phyloP scores from a whole-genome alignment of 1,140 invertebrate species.

The Hormaphis cornu region DNA sequence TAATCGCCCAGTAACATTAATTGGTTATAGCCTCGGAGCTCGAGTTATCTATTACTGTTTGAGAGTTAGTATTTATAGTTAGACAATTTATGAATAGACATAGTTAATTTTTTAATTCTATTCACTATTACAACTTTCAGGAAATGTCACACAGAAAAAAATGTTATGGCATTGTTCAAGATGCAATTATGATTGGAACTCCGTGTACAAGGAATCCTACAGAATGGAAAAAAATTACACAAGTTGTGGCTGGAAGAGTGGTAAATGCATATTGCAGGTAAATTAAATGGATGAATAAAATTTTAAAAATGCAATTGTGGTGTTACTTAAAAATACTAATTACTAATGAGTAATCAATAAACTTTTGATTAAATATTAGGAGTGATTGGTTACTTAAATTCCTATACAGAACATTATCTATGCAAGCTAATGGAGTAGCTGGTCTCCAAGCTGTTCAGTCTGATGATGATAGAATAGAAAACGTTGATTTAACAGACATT shows the following conservation, averaged over 20 bases:
- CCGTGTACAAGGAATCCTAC: constrained; percentile 50
- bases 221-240: constrained; percentile 49
- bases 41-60: constrained; percentile 63
- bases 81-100: background rate
- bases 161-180: constrained; percentile 57
- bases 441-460: constrained; percentile 52
- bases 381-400: constrained; percentile 61
- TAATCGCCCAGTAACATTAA: constrained; percentile 59
- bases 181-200: constrained; percentile 60
- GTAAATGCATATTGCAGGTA: constrained; percentile 59
- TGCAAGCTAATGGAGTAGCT: constrained; percentile 50
- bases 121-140: constrained; percentile 11
- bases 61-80: constrained; percentile 39
- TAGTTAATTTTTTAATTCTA: background rate
- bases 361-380: constrained; percentile 38
- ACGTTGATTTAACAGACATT: constrained; percentile 54
- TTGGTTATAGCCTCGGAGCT: constrained; percentile 63
- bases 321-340: background rate
- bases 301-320: background rate
- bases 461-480: constrained; percentile 49
- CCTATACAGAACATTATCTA: constrained; percentile 54
- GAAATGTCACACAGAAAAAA: constrained; percentile 46
- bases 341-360: background rate
- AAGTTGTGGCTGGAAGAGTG: constrained; percentile 54
- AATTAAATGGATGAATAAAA: constrained; percentile 19